Base-by-base conservation (phyloP, 1,140 invertebrate genomes). In the Hycleus phaleratus region DNA sequence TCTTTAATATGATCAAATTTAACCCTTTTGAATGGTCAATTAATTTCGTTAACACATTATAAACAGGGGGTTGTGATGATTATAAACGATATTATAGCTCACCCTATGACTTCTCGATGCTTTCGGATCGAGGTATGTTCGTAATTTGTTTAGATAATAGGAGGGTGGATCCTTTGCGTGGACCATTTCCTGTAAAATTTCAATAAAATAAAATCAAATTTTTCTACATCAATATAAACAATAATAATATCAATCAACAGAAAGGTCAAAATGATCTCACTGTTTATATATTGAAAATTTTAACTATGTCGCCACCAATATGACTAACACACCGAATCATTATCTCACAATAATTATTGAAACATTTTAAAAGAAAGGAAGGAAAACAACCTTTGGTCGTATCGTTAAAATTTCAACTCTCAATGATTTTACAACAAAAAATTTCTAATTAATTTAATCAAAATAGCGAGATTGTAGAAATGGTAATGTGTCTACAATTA, bases 161-260 rank as follows among this genome's bases (percentile, higher is more conserved):
- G 91, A 85, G 25, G 96, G 96, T 12, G 95, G 91, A 77, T 97
- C 93, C 77, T 97, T 97, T 7, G 93, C 95, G 72, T 93, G 92
- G 53, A 98, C 94, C 80, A 90, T 87, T 83, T 97, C 95, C 90
- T 93, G 73, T 43, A 84, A 83, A 66, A 32, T 18, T 18, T 18
- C 60, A 69, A 62, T 59, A 39, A 58, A 38, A 43, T 24, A 42
- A 18, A 18, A 12, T 24, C 26, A 44, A 8, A 9, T 44, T 42
- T 38, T 25, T 25, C 8, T 25, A 46, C 6, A 8, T 25, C 9
- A 9, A n/a, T 4, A 42, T 42, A n/a, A 42, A 42, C 25, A 49
- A 49, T 11, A 49, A 49, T 26, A 18, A 24, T 38, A 49, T 9
- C 32, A 56, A 40, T 51, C 26, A 9, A 42, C 8, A 18, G 18